Percentiles rank a stretch among this genome's conserved stretches.
Evolutionary conservation across 2,797 vertebrate genomes (phyloP).

Genomic region (Micromesistius poutassou): DNA sequence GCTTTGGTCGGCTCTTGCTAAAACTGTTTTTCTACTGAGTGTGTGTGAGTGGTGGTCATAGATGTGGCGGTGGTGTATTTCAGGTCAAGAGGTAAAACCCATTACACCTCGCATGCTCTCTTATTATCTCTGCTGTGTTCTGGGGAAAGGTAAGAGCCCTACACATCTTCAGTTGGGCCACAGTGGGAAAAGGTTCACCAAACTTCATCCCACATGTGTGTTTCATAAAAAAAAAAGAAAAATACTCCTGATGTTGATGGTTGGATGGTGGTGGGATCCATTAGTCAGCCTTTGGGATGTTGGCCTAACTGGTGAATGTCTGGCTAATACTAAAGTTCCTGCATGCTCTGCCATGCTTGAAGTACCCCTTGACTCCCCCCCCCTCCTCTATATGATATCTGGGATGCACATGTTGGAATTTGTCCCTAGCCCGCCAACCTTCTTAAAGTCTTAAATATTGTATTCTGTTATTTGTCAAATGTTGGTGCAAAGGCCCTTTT

Average conservation of each 20-base stretch:
- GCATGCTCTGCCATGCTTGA: constrained; percentile 62
- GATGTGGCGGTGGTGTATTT: constrained; percentile 55
- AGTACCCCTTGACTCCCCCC: constrained; percentile 32
- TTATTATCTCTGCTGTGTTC: constrained; percentile 28
- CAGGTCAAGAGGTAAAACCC: constrained; percentile 54
- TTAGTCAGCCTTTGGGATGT: constrained; percentile 24
- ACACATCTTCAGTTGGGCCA: constrained; percentile 54
- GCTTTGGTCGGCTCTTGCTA: constrained; percentile 11
- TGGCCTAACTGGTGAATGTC: constrained; percentile 54
- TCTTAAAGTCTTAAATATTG: neutral
- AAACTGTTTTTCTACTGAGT: constrained; percentile 33
- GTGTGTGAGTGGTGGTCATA: constrained; percentile 29
- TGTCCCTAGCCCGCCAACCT: neutral
- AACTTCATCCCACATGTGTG: neutral
- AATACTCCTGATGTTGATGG: neutral
- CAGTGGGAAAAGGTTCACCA: constrained; percentile 18
- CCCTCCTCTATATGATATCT: constrained; percentile 4
- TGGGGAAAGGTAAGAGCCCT: constrained; percentile 53
- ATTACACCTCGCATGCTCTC: constrained; percentile 53
- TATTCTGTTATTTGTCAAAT: constrained; percentile 26
- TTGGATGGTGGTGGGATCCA: neutral
- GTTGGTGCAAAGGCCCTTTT: neutral
- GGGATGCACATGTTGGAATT: neutral
- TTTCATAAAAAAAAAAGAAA: neutral
- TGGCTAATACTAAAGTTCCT: constrained; percentile 49